Base-by-base conservation (phyloP, 2,113 vertebrate genomes). In the Ptychochromis oligacanthus region DNA sequence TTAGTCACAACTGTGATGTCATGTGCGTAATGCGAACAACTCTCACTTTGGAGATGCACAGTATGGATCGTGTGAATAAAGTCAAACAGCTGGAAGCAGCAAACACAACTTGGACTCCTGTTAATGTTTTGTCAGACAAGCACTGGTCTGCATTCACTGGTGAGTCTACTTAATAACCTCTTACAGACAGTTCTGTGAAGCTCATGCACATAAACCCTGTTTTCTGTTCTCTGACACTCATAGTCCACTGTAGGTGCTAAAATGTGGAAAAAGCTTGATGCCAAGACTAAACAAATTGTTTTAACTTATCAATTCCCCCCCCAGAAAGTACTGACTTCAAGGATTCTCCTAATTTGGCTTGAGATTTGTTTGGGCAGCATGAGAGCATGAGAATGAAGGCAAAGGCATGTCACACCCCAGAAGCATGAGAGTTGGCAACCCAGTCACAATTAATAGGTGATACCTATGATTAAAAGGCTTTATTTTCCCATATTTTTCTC, bases 11-110 rank as follows among this genome's bases (percentile, higher is more conserved):
- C 64, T 49, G 64, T 46, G 24, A 70, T 70, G 40, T 22, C 64
- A 70, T 70, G 22, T 70, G 22, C 3, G 3, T 70, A 49, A 70
- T 18, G 64, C 28, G 64, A 22, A 49, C 15, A 70, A 49, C 28
- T 67, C 9, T 67, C 64, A 67, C 46, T 49, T 54, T 67, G 64
- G 64, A 67, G 22, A 67, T 28, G 40, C 40, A 67, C 38, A 46
- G 14, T 15, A 67, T 67, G 40, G 43, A 26, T 67, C 64, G 17
- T 67, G 11, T 10, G 38, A 40, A 11, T 40, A 40, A 12, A 40
- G 10, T 40, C 38, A n/a, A n/a, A n/a, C n/a, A n/a, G n/a, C n/a
- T n/a, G n/a, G n/a, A n/a, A n/a, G n/a, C n/a, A n/a, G n/a, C n/a
- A n/a, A n/a, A n/a, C n/a, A n/a, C n/a, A n/a, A n/a, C n/a, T n/a